Conservation (phyloP, 2,888 invertebrate genomes). For the Gryllus longicercus region DNA sequence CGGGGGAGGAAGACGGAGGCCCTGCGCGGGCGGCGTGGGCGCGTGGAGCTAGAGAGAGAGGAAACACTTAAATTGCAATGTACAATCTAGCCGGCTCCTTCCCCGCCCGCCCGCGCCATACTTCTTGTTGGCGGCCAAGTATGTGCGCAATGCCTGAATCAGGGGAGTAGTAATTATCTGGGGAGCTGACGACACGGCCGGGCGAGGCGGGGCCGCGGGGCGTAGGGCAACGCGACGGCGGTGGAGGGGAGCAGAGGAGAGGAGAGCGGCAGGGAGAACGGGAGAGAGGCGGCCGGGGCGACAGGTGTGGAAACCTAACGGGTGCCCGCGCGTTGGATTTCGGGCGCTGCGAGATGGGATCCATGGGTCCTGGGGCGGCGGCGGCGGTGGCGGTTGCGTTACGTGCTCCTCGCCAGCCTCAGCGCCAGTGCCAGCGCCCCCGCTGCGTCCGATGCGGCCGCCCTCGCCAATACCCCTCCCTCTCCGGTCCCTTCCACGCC, state of each 20-base stretch:
- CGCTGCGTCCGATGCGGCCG: neutral
- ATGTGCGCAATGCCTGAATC: slow-evolving; percentile 17
- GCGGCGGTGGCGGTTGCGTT: neutral
- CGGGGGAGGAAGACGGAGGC: neutral
- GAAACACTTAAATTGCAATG: slow-evolving; percentile 17
- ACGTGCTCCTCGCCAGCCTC: neutral
- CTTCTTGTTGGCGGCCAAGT: slow-evolving; percentile 9
- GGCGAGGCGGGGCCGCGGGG: neutral
- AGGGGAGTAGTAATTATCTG: slow-evolving; percentile 17
- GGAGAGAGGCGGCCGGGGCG: neutral
- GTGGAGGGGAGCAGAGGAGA: neutral
- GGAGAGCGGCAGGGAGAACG: neutral
- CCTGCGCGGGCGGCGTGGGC: neutral
- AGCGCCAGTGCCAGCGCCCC: neutral
- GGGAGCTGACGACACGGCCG: neutral
- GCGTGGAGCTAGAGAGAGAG: neutral
- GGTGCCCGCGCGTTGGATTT: too few relatives aligned
- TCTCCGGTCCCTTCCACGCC: neutral
- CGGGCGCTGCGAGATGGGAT: neutral
- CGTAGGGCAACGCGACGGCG: neutral
- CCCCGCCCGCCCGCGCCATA: neutral
- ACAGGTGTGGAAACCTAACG: neutral
- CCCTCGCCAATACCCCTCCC: neutral
- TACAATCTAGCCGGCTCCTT: neutral
- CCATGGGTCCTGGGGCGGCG: neutral